These are phyloP conservation scores for Notodonta dromedarius DNA, from an alignment of 2,888 invertebrate genomes.

Conservation along the genomic window DNA sequence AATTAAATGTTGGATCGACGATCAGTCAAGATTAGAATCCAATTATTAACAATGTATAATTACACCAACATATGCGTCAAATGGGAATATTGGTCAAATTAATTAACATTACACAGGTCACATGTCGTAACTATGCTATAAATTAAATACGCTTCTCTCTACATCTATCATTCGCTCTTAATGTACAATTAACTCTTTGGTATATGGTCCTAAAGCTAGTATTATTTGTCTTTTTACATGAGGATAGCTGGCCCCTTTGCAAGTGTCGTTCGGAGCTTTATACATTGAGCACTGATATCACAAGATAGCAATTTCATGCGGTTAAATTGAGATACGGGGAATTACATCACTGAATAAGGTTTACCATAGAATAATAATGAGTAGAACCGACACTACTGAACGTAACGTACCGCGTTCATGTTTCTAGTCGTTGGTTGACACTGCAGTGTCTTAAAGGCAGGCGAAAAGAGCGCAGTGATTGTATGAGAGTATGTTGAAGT, in stretches of 20 bases:
- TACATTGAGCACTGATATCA: slow-evolving; percentile 39
- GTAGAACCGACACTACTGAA: no score
- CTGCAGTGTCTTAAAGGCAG: no score
- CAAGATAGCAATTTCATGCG: slow-evolving; percentile 35
- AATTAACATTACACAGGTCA: slow-evolving; percentile 68
- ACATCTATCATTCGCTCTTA: slow-evolving; percentile 69
- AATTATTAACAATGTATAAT: slow-evolving; percentile 31
- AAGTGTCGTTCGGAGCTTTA: slow-evolving; percentile 27
- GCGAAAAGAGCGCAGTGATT: no score
- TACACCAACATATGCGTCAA: slow-evolving; percentile 39
- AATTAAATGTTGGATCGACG: slow-evolving; percentile 24
- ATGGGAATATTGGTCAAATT: slow-evolving; percentile 69
- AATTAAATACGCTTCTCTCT: slow-evolving; percentile 74
- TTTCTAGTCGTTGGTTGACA: no score
- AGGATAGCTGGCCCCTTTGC: slow-evolving; percentile 67
- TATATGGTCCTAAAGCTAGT: slow-evolving; percentile 80
- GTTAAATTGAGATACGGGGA: slow-evolving; percentile 27
- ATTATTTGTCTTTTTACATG: slow-evolving; percentile 73
- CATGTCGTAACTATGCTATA: slow-evolving; percentile 71
- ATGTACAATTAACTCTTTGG: slow-evolving; percentile 83
- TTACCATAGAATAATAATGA: no score
- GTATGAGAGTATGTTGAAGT: no score
- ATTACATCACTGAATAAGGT: slow-evolving; percentile 1
- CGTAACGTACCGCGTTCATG: no score
- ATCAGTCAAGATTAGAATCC: slow-evolving; percentile 37